phyloP scores from a whole-genome alignment of 1,140 invertebrate species.

The Oncopodura yosiiana region DNA sequence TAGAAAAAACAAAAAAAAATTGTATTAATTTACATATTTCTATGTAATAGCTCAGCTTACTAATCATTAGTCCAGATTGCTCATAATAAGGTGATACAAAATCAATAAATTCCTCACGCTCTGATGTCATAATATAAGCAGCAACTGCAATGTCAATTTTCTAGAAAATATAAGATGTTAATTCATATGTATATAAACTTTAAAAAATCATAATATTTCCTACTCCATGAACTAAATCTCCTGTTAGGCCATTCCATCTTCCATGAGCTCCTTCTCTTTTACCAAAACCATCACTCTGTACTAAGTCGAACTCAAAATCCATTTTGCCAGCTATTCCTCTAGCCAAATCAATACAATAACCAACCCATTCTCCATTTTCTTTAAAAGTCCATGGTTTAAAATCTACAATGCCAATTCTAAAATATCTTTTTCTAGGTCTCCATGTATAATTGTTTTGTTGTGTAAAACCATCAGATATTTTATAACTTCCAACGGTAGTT shows the following conservation, averaged over 20 bases:
- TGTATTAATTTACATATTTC: background rate
- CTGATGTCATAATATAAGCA: conserved; percentile 82
- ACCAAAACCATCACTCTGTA: conserved; percentile 65
- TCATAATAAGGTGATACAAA: conserved; percentile 80
- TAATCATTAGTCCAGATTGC: conserved; percentile 73
- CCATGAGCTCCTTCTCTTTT: conserved; percentile 52
- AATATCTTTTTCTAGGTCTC: conserved; percentile 33
- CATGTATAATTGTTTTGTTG: too few relatives aligned
- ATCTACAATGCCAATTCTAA: conserved; percentile 36
- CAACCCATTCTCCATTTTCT: conserved; percentile 50
- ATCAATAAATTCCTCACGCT: conserved; percentile 84
- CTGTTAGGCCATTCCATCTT: conserved; percentile 82
- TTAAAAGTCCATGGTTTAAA: conserved; percentile 32
- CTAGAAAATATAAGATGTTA: conserved; percentile 41
- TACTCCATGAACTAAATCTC: conserved; percentile 75
- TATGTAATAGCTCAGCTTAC: conserved; percentile 42
- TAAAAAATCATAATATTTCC: conserved; percentile 34
- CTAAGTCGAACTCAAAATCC: conserved; percentile 78
- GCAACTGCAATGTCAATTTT: conserved; percentile 78
- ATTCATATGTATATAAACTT: conserved; percentile 5
- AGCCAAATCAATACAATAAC: conserved; percentile 88
- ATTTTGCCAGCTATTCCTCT: conserved; percentile 60
- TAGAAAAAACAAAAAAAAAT: conserved; percentile 1
- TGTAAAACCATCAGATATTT: too few relatives aligned
- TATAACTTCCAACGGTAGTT: conserved; percentile 28